phyloP scores from a whole-genome alignment of 2,113 vertebrate genomes.

The Bagarius yarrelli region DNA sequence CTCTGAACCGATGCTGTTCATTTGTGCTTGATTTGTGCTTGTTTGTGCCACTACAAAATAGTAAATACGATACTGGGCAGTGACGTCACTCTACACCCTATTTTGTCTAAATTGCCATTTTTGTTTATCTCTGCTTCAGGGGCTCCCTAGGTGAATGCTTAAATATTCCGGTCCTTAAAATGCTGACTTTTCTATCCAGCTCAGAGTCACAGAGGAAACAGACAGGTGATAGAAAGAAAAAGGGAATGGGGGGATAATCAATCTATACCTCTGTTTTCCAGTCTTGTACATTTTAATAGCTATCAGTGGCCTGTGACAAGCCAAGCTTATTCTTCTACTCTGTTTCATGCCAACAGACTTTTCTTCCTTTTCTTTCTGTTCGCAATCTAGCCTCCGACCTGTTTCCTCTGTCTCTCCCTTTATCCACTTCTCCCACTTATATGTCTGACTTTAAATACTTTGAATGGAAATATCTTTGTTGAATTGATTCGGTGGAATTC shows the following conservation, averaged over 20 bases:
- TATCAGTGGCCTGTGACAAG: slow-evolving; percentile 3
- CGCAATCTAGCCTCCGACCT: neutral
- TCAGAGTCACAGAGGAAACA: neutral
- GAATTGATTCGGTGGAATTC: neutral
- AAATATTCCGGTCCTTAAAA: slow-evolving; percentile 2
- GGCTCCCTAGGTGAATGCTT: neutral
- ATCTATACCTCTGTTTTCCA: slow-evolving; percentile 2
- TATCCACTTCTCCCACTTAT: neutral
- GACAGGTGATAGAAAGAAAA: neutral
- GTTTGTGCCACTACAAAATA: no score
- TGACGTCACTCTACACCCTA: no score
- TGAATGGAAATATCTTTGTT: neutral
- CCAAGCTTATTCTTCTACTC: neutral
- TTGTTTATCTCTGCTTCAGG: no score
- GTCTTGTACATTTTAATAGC: slow-evolving; percentile 21
- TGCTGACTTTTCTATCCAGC: neutral
- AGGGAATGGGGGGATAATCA: neutral
- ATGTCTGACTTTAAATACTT: neutral
- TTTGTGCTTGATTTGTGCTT: no score
- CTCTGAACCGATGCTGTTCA: no score
- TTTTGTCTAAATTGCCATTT: no score
- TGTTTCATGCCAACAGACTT: neutral
- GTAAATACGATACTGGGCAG: no score
- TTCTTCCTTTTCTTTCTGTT: no score
- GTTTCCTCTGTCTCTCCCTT: neutral